Conservation (phyloP, 2,113 vertebrate genomes). For the Hiodon alosoides region DNA sequence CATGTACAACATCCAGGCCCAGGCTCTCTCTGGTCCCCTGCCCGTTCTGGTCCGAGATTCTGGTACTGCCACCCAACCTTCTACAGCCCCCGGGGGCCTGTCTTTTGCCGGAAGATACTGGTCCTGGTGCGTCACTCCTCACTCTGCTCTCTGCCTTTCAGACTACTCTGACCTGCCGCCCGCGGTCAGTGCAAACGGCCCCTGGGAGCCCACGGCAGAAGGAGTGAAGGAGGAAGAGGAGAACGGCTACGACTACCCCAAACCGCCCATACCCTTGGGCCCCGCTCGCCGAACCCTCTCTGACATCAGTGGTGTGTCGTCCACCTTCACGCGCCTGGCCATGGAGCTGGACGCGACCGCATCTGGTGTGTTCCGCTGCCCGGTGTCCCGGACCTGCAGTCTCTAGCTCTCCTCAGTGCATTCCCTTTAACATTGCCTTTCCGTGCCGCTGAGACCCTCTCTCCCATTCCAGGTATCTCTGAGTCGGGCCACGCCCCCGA, state of each 20-base stretch:
- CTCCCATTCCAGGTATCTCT: slow-evolving; percentile 55
- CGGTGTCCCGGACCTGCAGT: background rate
- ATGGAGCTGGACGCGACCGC: slow-evolving; percentile 64
- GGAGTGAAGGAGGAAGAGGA: slow-evolving; percentile 74
- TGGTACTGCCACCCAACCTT: slow-evolving; percentile 56
- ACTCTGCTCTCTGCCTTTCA: slow-evolving; percentile 25
- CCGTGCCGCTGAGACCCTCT: slow-evolving; percentile 21
- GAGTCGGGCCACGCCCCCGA: slow-evolving; percentile 82
- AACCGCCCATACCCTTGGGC: slow-evolving; percentile 59
- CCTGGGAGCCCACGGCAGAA: slow-evolving; percentile 50
- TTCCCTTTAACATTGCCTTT: background rate
- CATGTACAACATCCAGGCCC: slow-evolving; percentile 88
- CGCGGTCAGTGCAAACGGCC: slow-evolving; percentile 46
- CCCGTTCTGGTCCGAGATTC: slow-evolving; percentile 58
- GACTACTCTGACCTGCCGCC: slow-evolving; percentile 69
- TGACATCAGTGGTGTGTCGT: slow-evolving; percentile 73
- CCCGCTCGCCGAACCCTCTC: slow-evolving; percentile 78
- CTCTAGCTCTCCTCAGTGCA: background rate
- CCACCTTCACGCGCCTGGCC: slow-evolving; percentile 72
- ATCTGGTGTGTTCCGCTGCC: slow-evolving; percentile 43
- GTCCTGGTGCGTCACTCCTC: no score
- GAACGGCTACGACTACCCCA: slow-evolving; percentile 81
- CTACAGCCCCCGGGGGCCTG: no score
- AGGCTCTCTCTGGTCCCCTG: slow-evolving; percentile 51
- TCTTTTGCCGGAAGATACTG: no score